A percentile compares a stretch with the other conserved stretches of the same genome.
Evolutionary conservation across 1,140 invertebrate genomes (phyloP).

Genomic region (Atta texana): DNA sequence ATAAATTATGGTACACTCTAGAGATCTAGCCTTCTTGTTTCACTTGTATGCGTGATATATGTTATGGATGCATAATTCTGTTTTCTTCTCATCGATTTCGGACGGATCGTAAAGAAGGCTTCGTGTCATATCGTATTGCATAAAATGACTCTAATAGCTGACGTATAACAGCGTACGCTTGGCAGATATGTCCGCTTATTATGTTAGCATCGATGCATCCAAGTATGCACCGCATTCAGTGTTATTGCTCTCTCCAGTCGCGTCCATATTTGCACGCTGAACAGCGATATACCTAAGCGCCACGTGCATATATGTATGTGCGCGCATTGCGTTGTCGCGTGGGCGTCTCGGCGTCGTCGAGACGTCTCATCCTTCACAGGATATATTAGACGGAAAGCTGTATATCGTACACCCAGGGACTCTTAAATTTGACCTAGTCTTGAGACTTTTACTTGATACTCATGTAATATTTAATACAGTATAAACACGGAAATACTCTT

Average conservation of each 20-base stretch:
- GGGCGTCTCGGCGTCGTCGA: conserved; percentile 48
- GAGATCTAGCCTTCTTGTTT: no score
- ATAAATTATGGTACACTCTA: background rate
- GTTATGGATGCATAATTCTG: conserved; percentile 29
- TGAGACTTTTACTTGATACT: conserved; percentile 4
- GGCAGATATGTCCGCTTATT: conserved; percentile 59
- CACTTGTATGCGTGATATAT: background rate
- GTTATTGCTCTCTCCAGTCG: conserved; percentile 50
- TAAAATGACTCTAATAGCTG: conserved; percentile 52
- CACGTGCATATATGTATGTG: background rate
- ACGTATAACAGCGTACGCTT: conserved; percentile 34
- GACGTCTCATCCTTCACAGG: conserved; percentile 47
- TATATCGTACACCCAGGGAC: conserved; percentile 7
- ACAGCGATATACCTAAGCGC: conserved; percentile 8
- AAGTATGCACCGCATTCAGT: conserved; percentile 50
- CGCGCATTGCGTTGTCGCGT: conserved; percentile 22
- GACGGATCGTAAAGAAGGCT: conserved; percentile 28
- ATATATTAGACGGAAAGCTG: conserved; percentile 27
- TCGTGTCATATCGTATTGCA: background rate
- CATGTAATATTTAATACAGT: background rate
- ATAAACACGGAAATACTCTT: background rate
- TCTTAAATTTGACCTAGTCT: conserved; percentile 19
- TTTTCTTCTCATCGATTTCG: conserved; percentile 33
- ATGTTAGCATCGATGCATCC: conserved; percentile 58
- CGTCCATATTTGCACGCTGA: conserved; percentile 27